Evolutionary conservation across 2,797 vertebrate genomes (phyloP).

Genomic region (Microchirus variegatus): DNA sequence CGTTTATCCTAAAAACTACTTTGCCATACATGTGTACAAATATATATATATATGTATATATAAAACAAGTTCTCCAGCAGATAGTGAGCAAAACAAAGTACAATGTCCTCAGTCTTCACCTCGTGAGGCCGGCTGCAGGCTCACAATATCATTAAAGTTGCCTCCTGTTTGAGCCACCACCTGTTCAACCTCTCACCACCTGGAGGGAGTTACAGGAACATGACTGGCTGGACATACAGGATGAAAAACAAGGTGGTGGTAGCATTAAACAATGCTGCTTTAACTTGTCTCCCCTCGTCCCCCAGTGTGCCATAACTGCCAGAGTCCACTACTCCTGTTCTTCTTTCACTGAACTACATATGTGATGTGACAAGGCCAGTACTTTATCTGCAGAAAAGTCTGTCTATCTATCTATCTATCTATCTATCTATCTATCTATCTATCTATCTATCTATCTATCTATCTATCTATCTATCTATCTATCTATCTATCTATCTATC

Average conservation of each 20-base stretch:
- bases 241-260: background rate
- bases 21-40: no score
- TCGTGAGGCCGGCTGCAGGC: no score
- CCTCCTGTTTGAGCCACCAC: background rate
- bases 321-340: background rate
- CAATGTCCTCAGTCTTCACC: no score
- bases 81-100: no score
- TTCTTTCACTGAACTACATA: background rate
- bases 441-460: background rate
- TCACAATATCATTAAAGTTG: no score
- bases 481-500: no score
- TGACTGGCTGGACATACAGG: background rate
- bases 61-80: no score
- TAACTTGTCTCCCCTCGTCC: background rate
- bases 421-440: background rate
- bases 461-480: no score
- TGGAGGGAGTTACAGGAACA: background rate
- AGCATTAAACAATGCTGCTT: slow-evolving; percentile 1
- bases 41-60: no score
- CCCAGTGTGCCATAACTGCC: slow-evolving; percentile 1
- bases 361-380: background rate
- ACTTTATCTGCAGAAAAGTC: no score
- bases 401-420: background rate
- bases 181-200: background rate
- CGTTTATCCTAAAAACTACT: no score